Base-by-base conservation (phyloP, 2,888 invertebrate genomes). In the Trilocha varians region DNA sequence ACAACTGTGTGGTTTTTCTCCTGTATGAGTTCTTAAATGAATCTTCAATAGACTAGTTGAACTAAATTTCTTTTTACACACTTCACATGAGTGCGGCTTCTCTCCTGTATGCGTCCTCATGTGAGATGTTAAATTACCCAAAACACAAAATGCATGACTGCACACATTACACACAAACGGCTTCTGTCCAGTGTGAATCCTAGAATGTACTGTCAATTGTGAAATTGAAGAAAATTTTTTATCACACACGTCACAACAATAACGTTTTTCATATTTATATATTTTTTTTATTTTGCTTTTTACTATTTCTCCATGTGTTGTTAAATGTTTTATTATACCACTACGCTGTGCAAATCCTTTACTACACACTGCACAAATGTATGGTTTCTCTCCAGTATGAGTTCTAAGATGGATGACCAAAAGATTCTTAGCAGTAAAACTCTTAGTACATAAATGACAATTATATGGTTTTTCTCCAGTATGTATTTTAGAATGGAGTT, bases 81-180 rank as follows among this genome's bases (percentile, higher is more conserved):
- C 32, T 25, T 42, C 17, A 40, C 48, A 48, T 11, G 8, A 16
- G 16, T 38, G 44, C 2, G 45, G 47, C 38, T 54, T 57, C 18
- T 50, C 47, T 1, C 51, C 46, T 2, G 51, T 49, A 16, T 52
- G 45, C 5, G 38, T 46, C 16, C 37, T 47, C 2, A 46, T 11
- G 18, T 53, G 52, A 8, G 5, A 34, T 34, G 6, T 42, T 34
- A 50, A 46, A 39, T 9, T 2, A 34, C 16, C 1, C 36, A 35
- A 14, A 14, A 2, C 32, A 14, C 32, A 5, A 32, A 43, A 46
- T 16, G 32, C 39, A 38, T 46, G 16, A 48, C 11, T 11, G 5
- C 25, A 25, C 25, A 25, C 25, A 9, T 25, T 11, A 25, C 25
- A 25, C 2, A 25, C 25, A 5, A 9, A 25, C 2, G 25, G 25